phyloP scores from a whole-genome alignment of 2,113 vertebrate genomes.

The Anhinga anhinga region DNA sequence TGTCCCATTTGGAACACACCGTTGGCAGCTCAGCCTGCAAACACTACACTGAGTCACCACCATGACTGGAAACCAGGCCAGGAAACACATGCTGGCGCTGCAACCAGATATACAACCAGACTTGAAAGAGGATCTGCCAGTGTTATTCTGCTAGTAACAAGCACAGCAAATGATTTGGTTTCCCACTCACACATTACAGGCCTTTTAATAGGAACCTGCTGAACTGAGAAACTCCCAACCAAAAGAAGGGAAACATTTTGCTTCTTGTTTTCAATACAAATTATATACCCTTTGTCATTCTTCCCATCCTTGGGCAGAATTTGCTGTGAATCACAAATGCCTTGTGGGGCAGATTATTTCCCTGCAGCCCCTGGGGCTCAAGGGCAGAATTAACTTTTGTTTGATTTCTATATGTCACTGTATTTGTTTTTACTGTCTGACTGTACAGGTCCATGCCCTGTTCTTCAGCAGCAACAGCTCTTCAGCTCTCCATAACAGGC shows the following conservation, averaged over 20 bases:
- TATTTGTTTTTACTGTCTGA: not conserved
- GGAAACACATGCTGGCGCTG: constrained; percentile 22
- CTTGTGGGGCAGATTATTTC: not conserved
- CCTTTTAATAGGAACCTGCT: not conserved
- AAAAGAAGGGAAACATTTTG: not conserved
- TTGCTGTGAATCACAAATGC: not conserved
- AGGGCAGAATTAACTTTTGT: not conserved
- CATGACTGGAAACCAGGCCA: constrained; percentile 30
- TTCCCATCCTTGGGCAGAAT: not conserved
- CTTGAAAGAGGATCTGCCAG: not conserved
- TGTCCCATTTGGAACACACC: constrained; percentile 33
- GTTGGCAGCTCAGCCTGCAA: constrained; percentile 44
- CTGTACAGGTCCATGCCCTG: not conserved
- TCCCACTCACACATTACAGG: not conserved
- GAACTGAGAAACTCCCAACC: not conserved
- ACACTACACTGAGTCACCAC: constrained; percentile 33
- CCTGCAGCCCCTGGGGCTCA: not conserved
- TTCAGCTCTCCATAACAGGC: not conserved
- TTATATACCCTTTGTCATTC: not conserved
- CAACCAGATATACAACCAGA: not conserved
- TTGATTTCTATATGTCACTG: not conserved
- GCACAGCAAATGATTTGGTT: not conserved
- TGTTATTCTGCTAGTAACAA: not conserved
- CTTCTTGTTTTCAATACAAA: not conserved
- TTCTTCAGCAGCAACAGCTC: not conserved